Base-by-base conservation (phyloP, 2,888 invertebrate genomes). In the Epirrita christyi region DNA sequence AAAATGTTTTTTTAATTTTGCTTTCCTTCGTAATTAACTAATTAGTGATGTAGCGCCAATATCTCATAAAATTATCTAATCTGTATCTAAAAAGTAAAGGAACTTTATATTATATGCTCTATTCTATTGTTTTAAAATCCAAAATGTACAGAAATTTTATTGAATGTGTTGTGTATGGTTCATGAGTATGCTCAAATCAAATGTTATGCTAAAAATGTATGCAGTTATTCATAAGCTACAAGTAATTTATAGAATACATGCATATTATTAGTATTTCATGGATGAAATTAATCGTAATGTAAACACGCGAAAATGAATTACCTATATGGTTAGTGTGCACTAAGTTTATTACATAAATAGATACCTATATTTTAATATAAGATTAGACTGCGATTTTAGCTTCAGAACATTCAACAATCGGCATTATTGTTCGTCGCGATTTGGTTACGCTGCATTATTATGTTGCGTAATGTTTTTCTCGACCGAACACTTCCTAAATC, bases 251-350 rank as follows among this genome's bases (percentile, higher is more conserved):
- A 75, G 62, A 75, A 69, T 72, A 72, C 70, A 71, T 73, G 66
- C 70, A 70, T 74, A 66, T 71, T 65, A 71, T 72, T 77, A 79
- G 71, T 74, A 60, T 76, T 78, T 76, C 75, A 72, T 73, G 66
- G 81, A 80, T 77, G 74, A 88, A 88, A 87, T 88, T 85, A 83
- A 95, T 94, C 72, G 93, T 93, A 78, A 94, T 81, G 63, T 34
- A 49, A 71, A 92, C 93, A 64, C 92, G 85, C 55, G 94, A 94
- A 76, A 94, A 92, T 72, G 93, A 94, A 70, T 92, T 21, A 34
- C 11, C 32, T 90, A 63, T 82, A 85, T 95, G 73, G 70, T 78
- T 86, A 86, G 80, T 81, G 74, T 81, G 85, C 82, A 81, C 78
- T 85, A 85, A 83, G 79, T 70, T 78, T 75, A 75, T 74, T 72